Conservation (phyloP, 2,797 vertebrate genomes). For the Graptemys geographica region DNA sequence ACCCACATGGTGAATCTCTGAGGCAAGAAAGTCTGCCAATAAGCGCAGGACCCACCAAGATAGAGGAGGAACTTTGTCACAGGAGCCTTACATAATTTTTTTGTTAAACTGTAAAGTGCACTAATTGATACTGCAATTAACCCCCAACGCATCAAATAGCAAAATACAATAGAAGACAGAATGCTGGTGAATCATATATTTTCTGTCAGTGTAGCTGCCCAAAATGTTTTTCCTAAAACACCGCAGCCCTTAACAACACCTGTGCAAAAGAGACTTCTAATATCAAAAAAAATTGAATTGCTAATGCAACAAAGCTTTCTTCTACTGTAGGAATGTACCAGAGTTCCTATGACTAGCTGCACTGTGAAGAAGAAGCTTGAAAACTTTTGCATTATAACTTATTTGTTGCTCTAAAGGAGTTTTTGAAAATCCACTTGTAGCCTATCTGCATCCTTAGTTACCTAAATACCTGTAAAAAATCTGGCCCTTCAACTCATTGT, state of each 20-base stretch:
- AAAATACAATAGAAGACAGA: conserved; percentile 29
- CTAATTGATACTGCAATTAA: neutral
- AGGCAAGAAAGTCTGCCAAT: no score
- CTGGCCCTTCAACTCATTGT: neutral
- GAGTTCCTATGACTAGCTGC: conserved; percentile 26
- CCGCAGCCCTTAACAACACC: neutral
- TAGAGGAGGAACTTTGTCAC: no score
- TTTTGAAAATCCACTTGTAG: neutral
- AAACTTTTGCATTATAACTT: conserved; percentile 9
- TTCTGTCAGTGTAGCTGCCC: neutral
- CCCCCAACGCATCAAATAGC: neutral
- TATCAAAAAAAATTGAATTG: neutral
- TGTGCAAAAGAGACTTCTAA: conserved; percentile 25
- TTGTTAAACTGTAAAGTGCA: neutral
- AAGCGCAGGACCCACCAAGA: no score
- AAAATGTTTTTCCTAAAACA: conserved; percentile 37
- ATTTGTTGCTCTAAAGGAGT: neutral
- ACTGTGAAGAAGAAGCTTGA: neutral
- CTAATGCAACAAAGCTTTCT: neutral
- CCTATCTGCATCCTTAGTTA: neutral
- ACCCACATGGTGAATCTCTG: no score
- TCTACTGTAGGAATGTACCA: neutral
- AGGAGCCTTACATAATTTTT: neutral
- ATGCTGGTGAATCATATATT: conserved; percentile 12
- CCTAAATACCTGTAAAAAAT: neutral